Percentiles rank a stretch among this genome's conserved stretches.
These are phyloP conservation scores for Tipula confusa DNA, from an alignment of 2,888 invertebrate species.

Conservation along the genomic window DNA sequence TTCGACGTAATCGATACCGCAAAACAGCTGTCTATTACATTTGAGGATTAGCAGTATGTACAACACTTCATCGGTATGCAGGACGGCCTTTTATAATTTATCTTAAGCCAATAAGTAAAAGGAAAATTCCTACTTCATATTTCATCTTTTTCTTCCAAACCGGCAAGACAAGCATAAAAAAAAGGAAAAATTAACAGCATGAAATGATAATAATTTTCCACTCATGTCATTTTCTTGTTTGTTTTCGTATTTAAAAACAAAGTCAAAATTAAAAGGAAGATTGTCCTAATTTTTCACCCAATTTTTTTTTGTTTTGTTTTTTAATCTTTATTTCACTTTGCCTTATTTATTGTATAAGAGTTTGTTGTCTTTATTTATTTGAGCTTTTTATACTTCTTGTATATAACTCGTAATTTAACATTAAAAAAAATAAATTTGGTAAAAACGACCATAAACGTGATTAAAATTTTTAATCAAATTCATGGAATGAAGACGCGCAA, in stretches of 20 bases:
- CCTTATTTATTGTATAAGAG: neutral
- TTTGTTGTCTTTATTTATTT: no score
- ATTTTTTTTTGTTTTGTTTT: neutral
- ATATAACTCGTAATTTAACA: neutral
- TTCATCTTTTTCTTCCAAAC: no score
- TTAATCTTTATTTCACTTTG: neutral
- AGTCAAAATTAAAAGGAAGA: neutral
- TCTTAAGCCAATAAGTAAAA: no score
- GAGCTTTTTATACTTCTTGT: neutral
- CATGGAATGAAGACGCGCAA: neutral
- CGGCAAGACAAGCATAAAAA: neutral
- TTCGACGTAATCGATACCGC: no score
- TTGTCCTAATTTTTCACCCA: neutral
- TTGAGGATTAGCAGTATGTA: no score
- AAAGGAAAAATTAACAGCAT: neutral
- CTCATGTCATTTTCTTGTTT: neutral
- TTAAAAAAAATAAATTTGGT: neutral
- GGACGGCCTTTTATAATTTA: no score
- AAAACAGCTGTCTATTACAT: no score
- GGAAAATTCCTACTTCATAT: no score
- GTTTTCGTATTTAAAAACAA: neutral
- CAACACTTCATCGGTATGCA: no score
- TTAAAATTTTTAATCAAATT: slow-evolving; percentile 25
- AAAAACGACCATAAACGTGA: slow-evolving; percentile 25
- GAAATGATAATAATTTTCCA: slow-evolving; percentile 12